Percentiles rank a stretch among this genome's conserved stretches.
Conservation (phyloP, 2,888 invertebrate species). For the Apocheima hispidaria region DNA sequence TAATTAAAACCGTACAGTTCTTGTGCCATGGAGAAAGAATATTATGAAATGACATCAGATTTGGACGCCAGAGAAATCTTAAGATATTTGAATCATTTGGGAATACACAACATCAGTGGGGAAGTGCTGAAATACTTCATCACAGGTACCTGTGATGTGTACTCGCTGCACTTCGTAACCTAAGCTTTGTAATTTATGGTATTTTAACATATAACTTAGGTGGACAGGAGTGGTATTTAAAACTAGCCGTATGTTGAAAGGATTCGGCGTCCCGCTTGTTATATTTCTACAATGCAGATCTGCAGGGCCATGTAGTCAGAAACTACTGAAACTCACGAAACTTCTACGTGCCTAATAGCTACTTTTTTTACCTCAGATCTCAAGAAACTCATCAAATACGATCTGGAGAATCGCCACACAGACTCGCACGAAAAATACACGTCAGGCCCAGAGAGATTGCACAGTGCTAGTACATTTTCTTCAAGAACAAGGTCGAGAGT, state of each 20-base stretch:
- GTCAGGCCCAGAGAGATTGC: slow-evolving; percentile 73
- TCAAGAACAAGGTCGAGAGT: slow-evolving; percentile 72
- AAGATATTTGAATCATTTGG: slow-evolving; percentile 90
- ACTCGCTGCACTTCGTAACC: no score
- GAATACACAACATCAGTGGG: slow-evolving; percentile 91
- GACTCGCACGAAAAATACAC: slow-evolving; percentile 53
- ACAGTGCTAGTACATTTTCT: slow-evolving; percentile 80
- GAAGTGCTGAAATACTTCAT: slow-evolving; percentile 92
- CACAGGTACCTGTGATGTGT: no score
- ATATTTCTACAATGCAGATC: background rate
- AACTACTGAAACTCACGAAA: background rate
- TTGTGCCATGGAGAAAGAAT: slow-evolving; percentile 60
- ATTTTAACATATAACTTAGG: no score
- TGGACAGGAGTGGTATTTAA: background rate
- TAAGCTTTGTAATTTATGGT: no score
- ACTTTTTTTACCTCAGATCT: slow-evolving; percentile 81
- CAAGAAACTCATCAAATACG: slow-evolving; percentile 89
- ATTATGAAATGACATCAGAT: slow-evolving; percentile 72
- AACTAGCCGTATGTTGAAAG: background rate
- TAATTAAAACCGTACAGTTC: background rate
- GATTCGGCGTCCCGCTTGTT: background rate
- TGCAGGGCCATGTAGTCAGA: background rate
- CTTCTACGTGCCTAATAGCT: background rate
- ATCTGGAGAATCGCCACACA: slow-evolving; percentile 74
- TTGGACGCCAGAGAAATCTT: slow-evolving; percentile 91